Conservation (phyloP, 1,140 invertebrate genomes). For the Callitettix versicolor region DNA sequence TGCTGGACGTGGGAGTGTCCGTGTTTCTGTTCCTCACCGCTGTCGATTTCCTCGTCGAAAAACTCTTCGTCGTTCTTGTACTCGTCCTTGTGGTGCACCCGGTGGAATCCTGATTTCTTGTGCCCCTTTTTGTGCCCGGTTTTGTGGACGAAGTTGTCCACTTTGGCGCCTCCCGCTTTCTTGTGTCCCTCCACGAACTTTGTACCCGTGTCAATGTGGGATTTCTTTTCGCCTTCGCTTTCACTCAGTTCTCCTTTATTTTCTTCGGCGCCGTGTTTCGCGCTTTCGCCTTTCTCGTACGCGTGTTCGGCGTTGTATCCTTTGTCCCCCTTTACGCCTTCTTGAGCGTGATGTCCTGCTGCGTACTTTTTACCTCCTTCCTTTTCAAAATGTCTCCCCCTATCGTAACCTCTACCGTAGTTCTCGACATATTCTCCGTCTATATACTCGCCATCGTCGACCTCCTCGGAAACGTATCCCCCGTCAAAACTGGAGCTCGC, state of each 20-base stretch:
- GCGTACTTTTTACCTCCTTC: slow-evolving; percentile 24
- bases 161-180: slow-evolving; percentile 28
- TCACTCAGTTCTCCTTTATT: slow-evolving; percentile 24
- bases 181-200: slow-evolving; percentile 36
- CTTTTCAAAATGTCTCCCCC: slow-evolving; percentile 20
- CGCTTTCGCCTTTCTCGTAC: slow-evolving; percentile 31
- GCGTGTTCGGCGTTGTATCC: slow-evolving; percentile 42
- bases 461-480: not conserved
- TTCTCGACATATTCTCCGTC: not conserved
- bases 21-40: slow-evolving; percentile 42
- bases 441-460: slow-evolving; percentile 3
- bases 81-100: slow-evolving; percentile 53
- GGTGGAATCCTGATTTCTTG: slow-evolving; percentile 49
- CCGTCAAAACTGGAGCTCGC: not conserved
- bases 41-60: slow-evolving; percentile 53
- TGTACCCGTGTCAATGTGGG: slow-evolving; percentile 25
- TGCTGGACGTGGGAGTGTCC: slow-evolving; percentile 28
- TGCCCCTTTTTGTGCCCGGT: slow-evolving; percentile 51
- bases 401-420: slow-evolving; percentile 8
- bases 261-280: slow-evolving; percentile 25
- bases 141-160: slow-evolving; percentile 20
- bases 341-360: slow-evolving; percentile 26
- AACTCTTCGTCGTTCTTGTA: slow-evolving; percentile 51
- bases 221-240: slow-evolving; percentile 27
- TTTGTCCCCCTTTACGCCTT: slow-evolving; percentile 44